Evolutionary conservation across 2,888 invertebrate species (phyloP).

Genomic region (Acheta domesticus): DNA sequence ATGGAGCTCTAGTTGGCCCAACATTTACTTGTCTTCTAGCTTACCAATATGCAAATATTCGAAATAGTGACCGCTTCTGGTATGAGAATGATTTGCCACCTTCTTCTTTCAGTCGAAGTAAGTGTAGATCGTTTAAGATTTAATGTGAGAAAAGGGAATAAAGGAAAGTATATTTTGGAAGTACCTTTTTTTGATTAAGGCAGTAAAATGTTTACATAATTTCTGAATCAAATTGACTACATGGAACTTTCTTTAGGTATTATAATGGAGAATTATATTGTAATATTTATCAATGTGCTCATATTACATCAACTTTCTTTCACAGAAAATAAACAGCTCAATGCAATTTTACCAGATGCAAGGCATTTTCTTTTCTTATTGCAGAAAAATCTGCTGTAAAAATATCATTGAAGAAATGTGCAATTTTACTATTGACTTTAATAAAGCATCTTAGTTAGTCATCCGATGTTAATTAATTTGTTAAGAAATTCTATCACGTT

Average conservation of each 20-base stretch:
- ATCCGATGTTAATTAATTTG: too few relatives aligned
- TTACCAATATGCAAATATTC: slow-evolving; percentile 74
- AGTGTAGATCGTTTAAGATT: slow-evolving; percentile 20
- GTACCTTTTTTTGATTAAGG: too few relatives aligned
- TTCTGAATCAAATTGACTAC: too few relatives aligned
- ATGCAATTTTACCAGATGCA: background rate
- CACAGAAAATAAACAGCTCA: too few relatives aligned
- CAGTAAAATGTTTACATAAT: too few relatives aligned
- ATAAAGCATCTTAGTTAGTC: too few relatives aligned
- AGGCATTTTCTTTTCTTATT: background rate
- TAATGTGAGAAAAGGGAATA: background rate
- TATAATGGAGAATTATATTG: too few relatives aligned
- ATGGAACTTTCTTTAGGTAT: too few relatives aligned
- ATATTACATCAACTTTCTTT: too few relatives aligned
- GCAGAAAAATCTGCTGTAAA: background rate
- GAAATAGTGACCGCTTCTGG: slow-evolving; percentile 90
- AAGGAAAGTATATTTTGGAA: too few relatives aligned
- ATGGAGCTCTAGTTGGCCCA: slow-evolving; percentile 80
- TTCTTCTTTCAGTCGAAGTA: slow-evolving; percentile 63
- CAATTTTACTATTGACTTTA: too few relatives aligned
- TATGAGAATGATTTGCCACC: slow-evolving; percentile 92
- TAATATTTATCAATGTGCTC: too few relatives aligned
- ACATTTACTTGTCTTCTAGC: slow-evolving; percentile 85
- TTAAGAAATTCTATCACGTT: background rate
- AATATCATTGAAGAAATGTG: background rate